A percentile compares a stretch with the other conserved stretches of the same genome.
Conservation (phyloP, 1,140 invertebrate genomes). For the Chionoecetes opilio region DNA sequence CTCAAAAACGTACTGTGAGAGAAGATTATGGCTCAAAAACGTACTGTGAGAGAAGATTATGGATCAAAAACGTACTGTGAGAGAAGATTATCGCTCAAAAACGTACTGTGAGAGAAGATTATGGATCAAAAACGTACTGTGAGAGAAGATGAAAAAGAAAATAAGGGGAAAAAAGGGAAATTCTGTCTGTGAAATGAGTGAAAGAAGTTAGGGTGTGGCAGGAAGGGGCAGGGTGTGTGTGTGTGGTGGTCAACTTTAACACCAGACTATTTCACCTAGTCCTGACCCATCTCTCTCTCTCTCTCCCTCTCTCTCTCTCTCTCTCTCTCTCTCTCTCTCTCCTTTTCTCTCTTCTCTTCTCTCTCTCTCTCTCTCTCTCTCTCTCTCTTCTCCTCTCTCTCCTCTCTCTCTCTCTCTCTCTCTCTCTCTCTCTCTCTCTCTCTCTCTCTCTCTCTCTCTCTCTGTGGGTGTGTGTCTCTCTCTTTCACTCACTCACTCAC, state of each 20-base stretch:
- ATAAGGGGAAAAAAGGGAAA: not conserved
- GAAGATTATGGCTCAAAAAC: too few species aligned
- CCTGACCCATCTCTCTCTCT: not conserved
- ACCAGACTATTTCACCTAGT: not conserved
- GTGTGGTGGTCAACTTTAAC: constrained; percentile 1
- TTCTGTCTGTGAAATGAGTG: not conserved
- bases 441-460: constrained; percentile 50
- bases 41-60: too few species aligned
- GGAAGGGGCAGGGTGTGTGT: not conserved
- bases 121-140: too few species aligned
- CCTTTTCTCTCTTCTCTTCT: not conserved
- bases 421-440: too few species aligned
- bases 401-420: too few species aligned
- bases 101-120: not conserved
- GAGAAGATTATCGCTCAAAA: too few species aligned
- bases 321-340: constrained; percentile 50
- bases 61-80: too few species aligned
- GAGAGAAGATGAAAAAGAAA: not conserved
- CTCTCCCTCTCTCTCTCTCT: constrained; percentile 49
- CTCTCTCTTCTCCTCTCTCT: too few species aligned
- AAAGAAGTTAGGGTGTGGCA: not conserved
- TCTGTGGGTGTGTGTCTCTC: too few species aligned
- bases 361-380: too few species aligned
- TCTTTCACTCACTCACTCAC: too few species aligned
- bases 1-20: too few species aligned